Evolutionary conservation across 2,797 vertebrate genomes (phyloP).

Genomic region (Tamandua tetradactyla): DNA sequence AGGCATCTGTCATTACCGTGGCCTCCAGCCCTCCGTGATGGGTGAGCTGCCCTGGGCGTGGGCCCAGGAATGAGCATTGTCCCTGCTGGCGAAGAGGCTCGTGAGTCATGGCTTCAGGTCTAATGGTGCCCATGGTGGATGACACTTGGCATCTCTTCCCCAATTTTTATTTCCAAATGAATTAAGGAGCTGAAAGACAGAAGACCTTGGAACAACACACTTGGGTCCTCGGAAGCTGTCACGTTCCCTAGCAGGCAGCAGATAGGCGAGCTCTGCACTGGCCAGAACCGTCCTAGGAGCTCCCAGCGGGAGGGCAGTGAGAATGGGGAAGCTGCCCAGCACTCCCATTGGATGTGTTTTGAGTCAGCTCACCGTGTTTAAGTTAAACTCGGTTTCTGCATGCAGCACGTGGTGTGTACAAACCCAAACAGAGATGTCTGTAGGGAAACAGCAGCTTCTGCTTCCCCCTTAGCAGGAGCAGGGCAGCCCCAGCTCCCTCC

Average conservation of each 20-base stretch:
- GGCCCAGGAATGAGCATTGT: too few relatives aligned
- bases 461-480: neutral
- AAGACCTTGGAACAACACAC: rapidly evolving
- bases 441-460: neutral
- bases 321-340: neutral
- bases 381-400: neutral
- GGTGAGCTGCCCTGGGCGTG: too few relatives aligned
- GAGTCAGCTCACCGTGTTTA: neutral
- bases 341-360: rapidly evolving
- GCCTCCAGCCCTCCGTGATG: too few relatives aligned
- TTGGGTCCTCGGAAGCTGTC: neutral
- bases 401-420: neutral
- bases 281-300: neutral
- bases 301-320: neutral
- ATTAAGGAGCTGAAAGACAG: neutral
- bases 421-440: constrained; percentile 11
- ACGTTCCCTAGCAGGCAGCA: rapidly evolving
- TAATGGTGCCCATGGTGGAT: neutral
- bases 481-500: neutral
- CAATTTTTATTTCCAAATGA: too few relatives aligned
- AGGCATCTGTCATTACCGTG: too few relatives aligned
- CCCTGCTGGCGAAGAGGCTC: too few relatives aligned
- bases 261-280: rapidly evolving
- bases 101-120: neutral
- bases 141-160: neutral